phyloP scores from a whole-genome alignment of 2,888 invertebrate genomes.

The Lepidocyrtinus sp. region DNA sequence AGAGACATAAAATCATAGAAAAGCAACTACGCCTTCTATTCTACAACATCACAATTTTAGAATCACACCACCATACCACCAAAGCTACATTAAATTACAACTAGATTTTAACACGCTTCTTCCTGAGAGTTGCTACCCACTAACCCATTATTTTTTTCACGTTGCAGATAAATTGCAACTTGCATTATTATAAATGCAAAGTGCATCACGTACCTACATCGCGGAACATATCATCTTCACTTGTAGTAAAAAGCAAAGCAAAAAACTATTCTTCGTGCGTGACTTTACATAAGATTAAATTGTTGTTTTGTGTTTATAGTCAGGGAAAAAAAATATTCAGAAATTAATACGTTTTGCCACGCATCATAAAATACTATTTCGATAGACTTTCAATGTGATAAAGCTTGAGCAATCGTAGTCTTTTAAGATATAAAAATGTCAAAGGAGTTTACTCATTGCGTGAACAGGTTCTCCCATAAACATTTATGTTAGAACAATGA shows the following conservation, averaged over 20 bases:
- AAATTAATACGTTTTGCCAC: neutral
- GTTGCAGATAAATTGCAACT: neutral
- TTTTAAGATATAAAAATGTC: neutral
- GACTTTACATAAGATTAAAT: slow-evolving; percentile 18
- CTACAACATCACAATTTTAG: too few species aligned
- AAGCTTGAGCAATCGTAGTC: neutral
- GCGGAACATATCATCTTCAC: neutral
- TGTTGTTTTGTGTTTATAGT: neutral
- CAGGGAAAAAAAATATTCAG: neutral
- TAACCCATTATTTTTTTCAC: slow-evolving; percentile 28
- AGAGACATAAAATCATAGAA: neutral
- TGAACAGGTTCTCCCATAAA: neutral
- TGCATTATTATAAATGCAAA: slow-evolving; percentile 9
- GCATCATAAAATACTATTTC: neutral
- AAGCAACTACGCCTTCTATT: neutral
- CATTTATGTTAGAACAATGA: neutral
- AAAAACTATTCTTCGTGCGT: slow-evolving; percentile 2
- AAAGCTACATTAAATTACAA: neutral
- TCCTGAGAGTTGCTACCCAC: slow-evolving; percentile 12
- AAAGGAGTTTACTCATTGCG: neutral
- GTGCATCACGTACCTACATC: slow-evolving; percentile 1
- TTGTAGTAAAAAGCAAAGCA: neutral
- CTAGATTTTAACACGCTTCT: neutral
- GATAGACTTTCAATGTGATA: neutral
- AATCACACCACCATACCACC: neutral